Base-by-base conservation (phyloP, 2,113 vertebrate species). In the Varanus komodoensis region DNA sequence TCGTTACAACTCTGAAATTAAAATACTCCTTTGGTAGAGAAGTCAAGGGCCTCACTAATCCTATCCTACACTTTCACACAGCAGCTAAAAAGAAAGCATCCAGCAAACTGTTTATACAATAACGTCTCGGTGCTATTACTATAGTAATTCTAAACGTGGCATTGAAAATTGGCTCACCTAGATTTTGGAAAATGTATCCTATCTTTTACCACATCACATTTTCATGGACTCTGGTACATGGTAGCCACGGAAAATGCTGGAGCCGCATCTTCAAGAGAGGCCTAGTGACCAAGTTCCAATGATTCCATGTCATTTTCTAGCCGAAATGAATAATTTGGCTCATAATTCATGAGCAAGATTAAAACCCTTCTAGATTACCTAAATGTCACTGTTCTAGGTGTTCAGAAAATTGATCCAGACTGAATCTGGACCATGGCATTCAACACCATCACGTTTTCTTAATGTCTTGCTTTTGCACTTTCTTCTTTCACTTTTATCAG, bases 1-100 rank as follows among this genome's bases (percentile, higher is more conserved):
- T 88, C 85, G 77, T 91, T 48, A 90, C 67, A 74, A 57, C 8
- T 79, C 64, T 73, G 15, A 17, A 6, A 54, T 32, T 73, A 89
- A 89, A 83, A 8, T 64, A 1, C 25, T 64, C 34, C 38, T 27
- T 32, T 34, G 15, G 17, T 21, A 44, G 25, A 57, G 19, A 14
- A 4, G 25, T 71, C 44, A 75, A n/a, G 5, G 23, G 4, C 23
- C 54, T 34, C 6, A 57, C n/a, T 73, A 38, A n/a, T 50, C 32
- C 14, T 3, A 88, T 69, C 27, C 48, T 87, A 32, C 34, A 75
- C 19, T 25, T 34, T 54, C 17, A 17, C 14, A 48, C 68, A 85
- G 52, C 32, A 71, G 8, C 64, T 29, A 84, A 32, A 14, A 48
- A 48, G 38, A 69, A 69, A 68, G 64, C 12, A 29, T 14, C 71